Conservation (phyloP, 2,888 invertebrate species). For the Lamellibrachia columna region DNA sequence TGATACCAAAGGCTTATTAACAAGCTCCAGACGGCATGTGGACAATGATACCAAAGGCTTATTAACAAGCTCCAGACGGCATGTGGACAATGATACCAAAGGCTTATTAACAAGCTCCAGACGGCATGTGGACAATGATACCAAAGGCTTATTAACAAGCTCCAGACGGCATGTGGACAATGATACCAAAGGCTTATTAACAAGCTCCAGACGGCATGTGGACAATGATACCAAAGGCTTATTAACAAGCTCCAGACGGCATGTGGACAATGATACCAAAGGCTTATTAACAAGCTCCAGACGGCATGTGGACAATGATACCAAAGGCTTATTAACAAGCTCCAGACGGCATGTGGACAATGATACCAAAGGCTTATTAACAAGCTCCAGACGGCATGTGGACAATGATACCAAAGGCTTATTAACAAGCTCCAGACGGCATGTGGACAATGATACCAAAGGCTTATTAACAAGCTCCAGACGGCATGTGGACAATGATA, state of each 20-base stretch:
- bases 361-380: not conserved
- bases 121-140: not conserved
- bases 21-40: too few species aligned
- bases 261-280: not conserved
- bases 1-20: not conserved
- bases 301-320: not conserved
- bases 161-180: too few species aligned
- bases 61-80: too few species aligned
- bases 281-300: too few species aligned
- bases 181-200: not conserved
- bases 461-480: too few species aligned
- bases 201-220: too few species aligned
- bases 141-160: not conserved
- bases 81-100: not conserved
- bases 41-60: not conserved
- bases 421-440: too few species aligned
- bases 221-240: not conserved
- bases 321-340: not conserved
- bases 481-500: not conserved
- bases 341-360: too few species aligned
- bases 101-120: too few species aligned
- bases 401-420: not conserved
- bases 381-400: too few species aligned
- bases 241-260: too few species aligned
- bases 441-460: not conserved